Evolutionary conservation across 2,113 vertebrate genomes (phyloP), one percentile per base, ranked within the genome.

Genomic region (Pluvianellus socialis): DNA sequence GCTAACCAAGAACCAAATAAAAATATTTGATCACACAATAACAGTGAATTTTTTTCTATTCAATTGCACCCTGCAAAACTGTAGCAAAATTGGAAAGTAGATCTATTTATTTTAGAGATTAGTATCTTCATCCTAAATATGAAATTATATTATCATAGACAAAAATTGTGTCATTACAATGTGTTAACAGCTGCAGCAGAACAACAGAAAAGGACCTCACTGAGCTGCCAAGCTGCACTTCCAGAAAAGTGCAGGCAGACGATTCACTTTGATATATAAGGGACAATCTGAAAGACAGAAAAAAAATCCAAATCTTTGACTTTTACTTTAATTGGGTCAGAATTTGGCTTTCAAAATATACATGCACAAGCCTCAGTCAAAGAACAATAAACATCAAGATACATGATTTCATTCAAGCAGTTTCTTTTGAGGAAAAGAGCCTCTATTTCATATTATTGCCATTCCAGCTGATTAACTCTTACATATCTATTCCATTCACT

Each of bases 391-490:
- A 94, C 66, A 95, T 72, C 35, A 68, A 79, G 73, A 67, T 35
- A 75, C 44, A 81, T 84, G 0, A 87, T 72, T 94, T 95, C 35
- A 58, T 94, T 95, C 76, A 89, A 79, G 33, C 24, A 50, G 27
- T 61, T 96, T 88, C 62, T 76, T 91, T 63, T 40, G 4, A 56
- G 68, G 49, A 30, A 75, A 91, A 92, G 70, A 84, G 5, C 20
- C 32, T 84, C 80, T 87, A 72, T 89, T 81, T n/a, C 47, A 58
- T 94, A 68, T 87, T 79, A 86, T 75, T 94, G 12, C 70, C 47
- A 90, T 95, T 96, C 65, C 79, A 93, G 65, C 24, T 86, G 72
- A 93, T 93, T 93, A 96, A 96, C 85, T 93, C 88, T 88, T 94
- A 63, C 30, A 59, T 77, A 88, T 59, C 90, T 91, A 86, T 93